Evolutionary conservation across 2,113 vertebrate species (phyloP), one percentile per base, ranked within the genome.

Genomic region (Corydoras maculifer): DNA sequence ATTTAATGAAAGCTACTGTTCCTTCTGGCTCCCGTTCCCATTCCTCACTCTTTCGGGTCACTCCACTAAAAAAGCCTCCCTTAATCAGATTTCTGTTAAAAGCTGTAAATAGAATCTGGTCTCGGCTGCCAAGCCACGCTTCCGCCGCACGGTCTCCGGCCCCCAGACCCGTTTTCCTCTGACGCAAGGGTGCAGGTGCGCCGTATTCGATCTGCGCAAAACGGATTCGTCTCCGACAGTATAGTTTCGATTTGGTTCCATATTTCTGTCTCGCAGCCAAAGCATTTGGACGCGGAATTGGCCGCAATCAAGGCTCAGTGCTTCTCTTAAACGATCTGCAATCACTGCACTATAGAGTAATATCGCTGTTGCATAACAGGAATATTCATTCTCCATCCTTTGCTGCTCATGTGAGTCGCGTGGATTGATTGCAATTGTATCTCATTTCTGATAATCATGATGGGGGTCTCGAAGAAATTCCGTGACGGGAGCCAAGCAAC

Each of bases 11-110:
- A 86, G 85, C 73, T 76, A 81, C 80, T 84, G 78, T 82, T 85
- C 82, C 73, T 85, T 68, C 75, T 79, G 78, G 66, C 79, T 73
- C 69, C 65, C 49, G 48, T 66, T 79, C 74, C 82, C 79, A 80
- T 85, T 87, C 81, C 75, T 86, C 83, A 81, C 78, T 85, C 80
- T 81, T 83, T 72, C 81, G 73, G 82, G 84, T 87, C 85, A 86
- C 82, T 85, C 80, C 80, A 78, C 84, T 84, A 86, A 86, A 90
- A 89, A 88, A 79, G 84, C 81, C 81, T 88, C 78, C 31, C 80
- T 87, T 88, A 88, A 90, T 88, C 85, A 86, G 84, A 88, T 87
- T 87, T 86, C 81, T 83, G 81, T 86, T 86, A 85, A 86, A 89
- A 85, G 83, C 82, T 57, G 67, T 84, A 86, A 88, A 88, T 85